Evolutionary conservation across 2,113 vertebrate genomes (phyloP), one percentile per base, ranked within the genome.

Genomic region (Motacilla tschutschensis): DNA sequence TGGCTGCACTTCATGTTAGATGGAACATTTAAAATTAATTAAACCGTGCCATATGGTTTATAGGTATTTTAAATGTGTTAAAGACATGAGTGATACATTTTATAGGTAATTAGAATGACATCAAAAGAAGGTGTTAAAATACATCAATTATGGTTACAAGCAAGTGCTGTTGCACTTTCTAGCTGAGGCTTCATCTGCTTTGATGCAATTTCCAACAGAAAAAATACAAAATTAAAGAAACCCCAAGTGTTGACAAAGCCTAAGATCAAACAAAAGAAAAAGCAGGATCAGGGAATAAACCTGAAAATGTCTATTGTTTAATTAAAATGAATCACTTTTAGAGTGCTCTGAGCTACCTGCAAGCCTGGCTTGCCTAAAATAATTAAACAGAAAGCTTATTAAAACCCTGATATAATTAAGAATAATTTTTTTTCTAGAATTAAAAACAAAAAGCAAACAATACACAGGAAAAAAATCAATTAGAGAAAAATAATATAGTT

Each of bases 371-470:
- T 81, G 50, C 24, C 58, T 77, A 28, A 58, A 71, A 29, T 73
- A 90, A 95, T 70, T 73, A 84, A 88, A n/a, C 38, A 92, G 73
- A 15, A 87, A 55, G 53, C 69, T 87, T 90, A 36, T 83, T 93
- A 71, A 91, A 88, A 40, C 6, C 57, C 48, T 67, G 25, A 53
- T 71, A 67, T 79, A 85, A 88, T 88, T 60, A 72, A 85, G 53
- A 84, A 67, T 48, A 84, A 57, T 44, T 4, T 2, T 35, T 53
- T 82, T 57, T 11, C 6, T 29, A 50, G 63, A 93, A 43, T 54
- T 81, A 48, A 50, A 36, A 71, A 21, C 26, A 67, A 51, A 44
- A 76, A 64, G 25, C 29, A 60, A 40, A 63, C 43, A 76, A 54
- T 31, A 29, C 38, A 50, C 24, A n/a, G 54, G 8, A 18, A 33